Evolutionary conservation across 2,888 invertebrate species (phyloP), one percentile per base, ranked within the genome.

Genomic region (Drosophila paracracens): DNA sequence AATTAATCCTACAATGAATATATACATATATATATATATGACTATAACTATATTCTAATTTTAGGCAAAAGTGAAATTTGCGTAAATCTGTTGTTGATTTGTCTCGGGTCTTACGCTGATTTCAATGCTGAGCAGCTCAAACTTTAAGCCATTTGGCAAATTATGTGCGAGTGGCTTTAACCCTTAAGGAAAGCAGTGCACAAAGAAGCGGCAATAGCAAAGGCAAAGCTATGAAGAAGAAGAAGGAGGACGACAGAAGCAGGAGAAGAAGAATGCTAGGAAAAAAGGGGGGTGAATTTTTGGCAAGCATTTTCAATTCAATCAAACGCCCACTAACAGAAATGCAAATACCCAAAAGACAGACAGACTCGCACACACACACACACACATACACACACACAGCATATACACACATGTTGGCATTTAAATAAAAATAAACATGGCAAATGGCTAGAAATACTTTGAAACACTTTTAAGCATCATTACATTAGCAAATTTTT

Each of bases 381-480:
- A 52, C 46, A 27, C 27, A 27, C 29, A 27, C 21, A 60, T 59
- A 62, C 40, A 62, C 57, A 48, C n/a, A 38, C 35, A 27, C 21
- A 38, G 38, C 8, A 38, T 4, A 29, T 35, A 51, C 56, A 70
- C 84, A 89, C 84, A 89, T 84, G 82, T 56, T 57, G 81, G 81
- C 86, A 90, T 85, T 88, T 88, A 88, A 85, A 85, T 85, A 88
- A 88, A 90, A 85, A 90, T 90, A 85, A 85, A 90, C 89, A 86
- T 86, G 83, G 81, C 78, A 83, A 88, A 82, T 81, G 81, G 74
- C 59, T 67, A 65, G 76, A 78, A 85, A 85, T 88, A 80, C 85
- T 90, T 90, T 90, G 90, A 88, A 89, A 90, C 89, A 87, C 91
- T 90, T 87, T 87, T 90, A 89, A 87, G 86, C 89, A 84, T 90